Evolutionary conservation across 2,113 vertebrate species (phyloP), one percentile per base, ranked within the genome.

Genomic region (Myrmophylax atrothorax): DNA sequence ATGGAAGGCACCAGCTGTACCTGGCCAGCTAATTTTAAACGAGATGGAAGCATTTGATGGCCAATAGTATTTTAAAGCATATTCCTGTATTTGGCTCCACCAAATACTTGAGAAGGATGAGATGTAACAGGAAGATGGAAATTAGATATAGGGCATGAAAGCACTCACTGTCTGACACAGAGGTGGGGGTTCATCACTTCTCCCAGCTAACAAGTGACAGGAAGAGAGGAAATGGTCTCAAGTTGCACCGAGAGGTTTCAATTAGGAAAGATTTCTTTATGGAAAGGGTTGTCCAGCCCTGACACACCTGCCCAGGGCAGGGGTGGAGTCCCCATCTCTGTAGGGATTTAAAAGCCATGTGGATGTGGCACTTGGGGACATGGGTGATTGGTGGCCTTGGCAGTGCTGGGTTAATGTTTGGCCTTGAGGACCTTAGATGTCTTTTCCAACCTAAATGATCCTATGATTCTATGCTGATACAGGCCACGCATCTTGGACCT

Each of bases 121-220:
- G 35, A 33, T 29, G 19, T 14, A 44, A 44, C 20, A 69, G 37
- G 44, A 40, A 18, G 8, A 16, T 68, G 28, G 22, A 67, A 69
- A 16, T 25, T 25, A 4, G 12, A 8, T 44, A 26, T 1, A 9
- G 42, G 44, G 20, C 16, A 17, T 0, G 0, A 18, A 50, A 35
- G 20, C 6, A 22, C 56, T 70, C 42, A 23, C 12, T 26, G 23
- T 5, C 2, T 38, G 70, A 60, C 79, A 35, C 26, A 52, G 33
- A 69, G 25, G 5, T 18, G 37, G 8, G 8, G 37, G 12, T 40
- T 14, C 38, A 26, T 63, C 38, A 10, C 18, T 42, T 40, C 38
- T 63, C 38, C 26, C 26, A 29, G 60, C 37, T 40, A 40, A 28
- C 35, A 62, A 62, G 60, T 19, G 59, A 40, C 26, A 40, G 38